These are phyloP conservation scores for Oncorhynchus tshawytscha DNA, from an alignment of 2,113 vertebrate genomes.

Conservation along the genomic window DNA sequence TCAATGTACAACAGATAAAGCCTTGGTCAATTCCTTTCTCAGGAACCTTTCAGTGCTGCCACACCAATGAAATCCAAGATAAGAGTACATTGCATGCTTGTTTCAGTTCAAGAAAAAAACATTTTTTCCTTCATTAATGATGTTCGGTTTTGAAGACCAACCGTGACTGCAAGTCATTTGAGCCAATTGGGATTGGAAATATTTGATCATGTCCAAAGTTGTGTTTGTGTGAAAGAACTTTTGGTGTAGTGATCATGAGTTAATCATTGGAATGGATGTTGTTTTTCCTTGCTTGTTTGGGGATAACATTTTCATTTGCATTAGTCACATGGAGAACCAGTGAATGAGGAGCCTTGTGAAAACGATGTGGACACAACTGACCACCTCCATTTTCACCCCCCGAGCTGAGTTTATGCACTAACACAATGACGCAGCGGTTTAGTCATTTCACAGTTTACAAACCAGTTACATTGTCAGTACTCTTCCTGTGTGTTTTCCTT, in stretches of 20 bases:
- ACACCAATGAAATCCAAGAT: constrained; percentile 33
- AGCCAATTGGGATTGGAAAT: too few relatives aligned
- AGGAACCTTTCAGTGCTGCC: constrained; percentile 27
- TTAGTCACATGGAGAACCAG: not conserved
- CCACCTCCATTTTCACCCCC: constrained; percentile 64
- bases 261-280: not conserved
- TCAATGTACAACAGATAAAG: constrained; percentile 54
- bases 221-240: not conserved
- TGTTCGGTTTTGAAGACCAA: too few relatives aligned
- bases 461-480: constrained; percentile 40
- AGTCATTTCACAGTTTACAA: constrained; percentile 64
- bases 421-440: constrained; percentile 62
- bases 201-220: not conserved
- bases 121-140: not conserved
- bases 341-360: not conserved
- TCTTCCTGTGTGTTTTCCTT: constrained; percentile 39
- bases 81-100: constrained; percentile 34
- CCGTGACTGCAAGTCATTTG: too few relatives aligned
- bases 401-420: constrained; percentile 50
- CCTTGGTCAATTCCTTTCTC: constrained; percentile 33
- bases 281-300: too few relatives aligned
- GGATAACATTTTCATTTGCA: too few relatives aligned
- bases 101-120: constrained; percentile 22
- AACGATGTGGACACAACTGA: not conserved
- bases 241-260: not conserved